phyloP scores from a whole-genome alignment of 1,140 invertebrate species.

The Bombus confusus region DNA sequence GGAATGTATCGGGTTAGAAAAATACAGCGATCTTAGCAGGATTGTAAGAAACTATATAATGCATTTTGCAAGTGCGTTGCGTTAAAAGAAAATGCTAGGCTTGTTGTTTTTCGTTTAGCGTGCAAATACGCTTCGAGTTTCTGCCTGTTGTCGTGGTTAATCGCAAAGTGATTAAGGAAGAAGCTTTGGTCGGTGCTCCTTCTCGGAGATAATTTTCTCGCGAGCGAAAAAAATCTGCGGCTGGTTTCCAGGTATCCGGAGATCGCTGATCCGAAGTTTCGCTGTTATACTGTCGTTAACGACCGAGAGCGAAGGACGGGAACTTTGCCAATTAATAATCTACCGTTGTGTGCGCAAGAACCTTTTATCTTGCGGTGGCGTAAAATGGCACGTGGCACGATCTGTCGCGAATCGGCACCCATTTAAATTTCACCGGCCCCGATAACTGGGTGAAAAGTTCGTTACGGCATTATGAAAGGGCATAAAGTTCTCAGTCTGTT shows the following conservation, averaged over 20 bases:
- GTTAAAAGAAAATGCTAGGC: slow-evolving; percentile 58
- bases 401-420: slow-evolving; percentile 27
- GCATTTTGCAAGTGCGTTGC: slow-evolving; percentile 33
- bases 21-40: slow-evolving; percentile 78
- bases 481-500: slow-evolving; percentile 37
- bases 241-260: background rate
- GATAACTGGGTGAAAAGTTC: slow-evolving; percentile 42
- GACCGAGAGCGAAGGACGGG: slow-evolving; percentile 38
- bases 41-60: slow-evolving; percentile 68
- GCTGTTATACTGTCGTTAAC: slow-evolving; percentile 22
- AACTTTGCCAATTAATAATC: slow-evolving; percentile 64
- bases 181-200: background rate
- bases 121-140: background rate
- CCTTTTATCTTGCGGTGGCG: slow-evolving; percentile 34
- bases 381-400: slow-evolving; percentile 44
- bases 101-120: slow-evolving; percentile 11
- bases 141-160: background rate
- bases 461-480: background rate
- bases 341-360: slow-evolving; percentile 4
- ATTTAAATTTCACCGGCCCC: slow-evolving; percentile 11
- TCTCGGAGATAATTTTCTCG: background rate
- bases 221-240: background rate
- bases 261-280: background rate
- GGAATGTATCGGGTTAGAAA: slow-evolving; percentile 80
- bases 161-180: background rate